Evolutionary conservation across 2,113 vertebrate genomes (phyloP).

Genomic region (Cyprinodon variegatus): DNA sequence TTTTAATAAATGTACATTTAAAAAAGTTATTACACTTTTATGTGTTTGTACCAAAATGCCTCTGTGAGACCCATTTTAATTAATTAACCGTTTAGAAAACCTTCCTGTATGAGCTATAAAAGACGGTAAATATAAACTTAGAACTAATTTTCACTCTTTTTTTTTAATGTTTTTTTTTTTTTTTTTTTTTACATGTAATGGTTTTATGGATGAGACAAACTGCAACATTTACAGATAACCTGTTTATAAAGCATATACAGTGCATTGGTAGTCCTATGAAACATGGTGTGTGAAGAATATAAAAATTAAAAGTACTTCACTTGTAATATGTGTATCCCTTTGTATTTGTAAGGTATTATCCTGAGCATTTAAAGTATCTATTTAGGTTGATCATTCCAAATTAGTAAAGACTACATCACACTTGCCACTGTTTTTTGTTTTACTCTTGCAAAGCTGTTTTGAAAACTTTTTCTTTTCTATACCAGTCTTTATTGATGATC

Average conservation of each 20-base stretch:
- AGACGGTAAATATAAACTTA: no score
- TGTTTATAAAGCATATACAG: not conserved
- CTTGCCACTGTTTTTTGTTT: conserved; percentile 8
- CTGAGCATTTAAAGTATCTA: not conserved
- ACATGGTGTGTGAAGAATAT: not conserved
- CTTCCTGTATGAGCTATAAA: no score
- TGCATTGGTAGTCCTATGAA: not conserved
- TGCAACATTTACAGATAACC: not conserved
- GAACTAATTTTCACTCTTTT: no score
- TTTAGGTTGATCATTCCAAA: not conserved
- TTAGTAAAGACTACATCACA: conserved; percentile 9
- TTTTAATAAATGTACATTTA: no score
- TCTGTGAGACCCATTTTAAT: no score
- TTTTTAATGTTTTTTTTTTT: no score
- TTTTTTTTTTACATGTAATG: no score
- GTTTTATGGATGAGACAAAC: not conserved
- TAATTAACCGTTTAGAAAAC: no score
- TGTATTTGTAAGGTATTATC: not conserved
- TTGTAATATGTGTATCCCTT: not conserved
- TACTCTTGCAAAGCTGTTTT: conserved; percentile 32
- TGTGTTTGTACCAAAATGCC: no score
- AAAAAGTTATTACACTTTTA: no score
- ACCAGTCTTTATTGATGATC: conserved; percentile 25
- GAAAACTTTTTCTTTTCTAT: conserved; percentile 7
- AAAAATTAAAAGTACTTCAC: not conserved